Base-by-base conservation (phyloP, 92 coral and sea anemone genomes). In the Micromussa lordhowensis region DNA sequence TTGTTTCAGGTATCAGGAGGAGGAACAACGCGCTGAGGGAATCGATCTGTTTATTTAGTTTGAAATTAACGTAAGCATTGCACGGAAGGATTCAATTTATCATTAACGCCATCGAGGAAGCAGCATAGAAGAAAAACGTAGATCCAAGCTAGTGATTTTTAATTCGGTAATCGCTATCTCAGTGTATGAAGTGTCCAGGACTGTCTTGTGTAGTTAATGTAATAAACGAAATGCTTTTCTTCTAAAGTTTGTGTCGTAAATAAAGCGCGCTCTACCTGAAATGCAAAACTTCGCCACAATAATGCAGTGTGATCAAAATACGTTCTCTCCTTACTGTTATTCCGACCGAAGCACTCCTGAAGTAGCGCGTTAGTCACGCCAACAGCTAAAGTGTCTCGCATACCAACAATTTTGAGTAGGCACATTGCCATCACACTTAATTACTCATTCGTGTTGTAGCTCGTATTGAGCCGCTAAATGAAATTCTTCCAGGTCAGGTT, bases 261-360 rank as follows among this genome's bases (percentile, higher is more conserved):
- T 22, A 16, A 29, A 22, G 30, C 32, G 53, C 16, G 34, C 32
- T 22, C 44, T n/a, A 7, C 12, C 16, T 6, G n/a, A 31, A 79
- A 54, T 15, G 26, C 16, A 30, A 78, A 22, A 44, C 1, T 48
- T 51, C 82, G 44, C 31, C 1, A n/a, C 0, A 4, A 49, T 28
- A 17, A 51, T 36, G n/a, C 82, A 79, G 34, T 80, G 73, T 81
- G 61, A 61, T n/a, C 85, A 63, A 40, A 64, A 28, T 40, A 24
- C 16, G 58, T 35, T 81, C 38, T 81, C 85, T 81, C 85, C 57
- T 21, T 78, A 68, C 68, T 29, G 68, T 19, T 31, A 26, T 15
- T 6, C 38, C 66, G 66, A 78, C 40, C 82, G 19, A 24, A 24
- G 34, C 55, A 18, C 15, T 22, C 40, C 63, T 34, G 40, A 81